Base-by-base conservation (phyloP, 2,797 vertebrate genomes). In the Crenichthys baileyi region DNA sequence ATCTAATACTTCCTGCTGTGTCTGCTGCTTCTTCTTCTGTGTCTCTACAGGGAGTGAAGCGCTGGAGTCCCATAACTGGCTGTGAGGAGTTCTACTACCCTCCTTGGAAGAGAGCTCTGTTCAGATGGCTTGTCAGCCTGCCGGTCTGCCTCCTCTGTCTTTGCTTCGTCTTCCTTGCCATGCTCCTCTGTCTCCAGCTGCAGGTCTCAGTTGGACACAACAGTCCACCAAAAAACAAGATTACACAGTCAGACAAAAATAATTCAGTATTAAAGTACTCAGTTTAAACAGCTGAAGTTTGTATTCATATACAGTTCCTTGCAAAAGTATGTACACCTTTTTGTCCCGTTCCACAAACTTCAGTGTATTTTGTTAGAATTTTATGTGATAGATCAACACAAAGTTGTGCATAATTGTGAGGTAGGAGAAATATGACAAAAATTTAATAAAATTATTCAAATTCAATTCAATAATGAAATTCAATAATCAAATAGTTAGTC, bases 81-180 rank as follows among this genome's bases (percentile, higher is more conserved):
- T 94, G 96, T 0, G 97, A 98, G 91, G 97, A 98, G 86, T 96
- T 98, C 70, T 97, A 97, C 89, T 98, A 98, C 80, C 97, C 97
- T 0, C 96, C 97, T 0, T 98, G 97, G 97, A 98, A 97, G 90
- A 96, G 97, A 41, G 87, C 96, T 41, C 72, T 97, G 79, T 98
- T 98, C 95, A 96, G 97, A 92, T 96, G 96, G 93, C 92, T 97
- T 26, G 96, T 98, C 90, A 98, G 97, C 93, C 93, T 97, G 50
- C 97, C 97, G 5, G 67, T 98, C 85, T 98, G 97, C 90, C 90
- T 98, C 81, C 82, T 96, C 86, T 97, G 97, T 86, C 96, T 98
- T 76, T 93, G 93, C 80, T 92, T 96, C 0, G 96, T 97, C 93
- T 98, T 98, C 93, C 87, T 98, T 48, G 94, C 96, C 78, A 98